Evolutionary conservation across 2,888 invertebrate genomes (phyloP).

Genomic region (Temnothorax unifasciatus): DNA sequence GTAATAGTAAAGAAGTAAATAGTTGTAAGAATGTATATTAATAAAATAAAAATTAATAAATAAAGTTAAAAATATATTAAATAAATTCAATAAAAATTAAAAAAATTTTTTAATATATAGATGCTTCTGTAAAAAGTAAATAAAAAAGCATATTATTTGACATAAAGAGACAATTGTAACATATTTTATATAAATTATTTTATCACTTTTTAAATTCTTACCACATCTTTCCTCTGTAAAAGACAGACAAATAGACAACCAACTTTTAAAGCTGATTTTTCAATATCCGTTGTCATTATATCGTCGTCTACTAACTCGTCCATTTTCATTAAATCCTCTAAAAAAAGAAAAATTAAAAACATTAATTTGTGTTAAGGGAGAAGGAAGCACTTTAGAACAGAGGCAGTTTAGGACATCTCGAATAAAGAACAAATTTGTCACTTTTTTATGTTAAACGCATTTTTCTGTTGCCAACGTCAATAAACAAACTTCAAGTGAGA

Average conservation of each 20-base stretch:
- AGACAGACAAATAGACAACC: conserved; percentile 29
- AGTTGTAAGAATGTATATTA: neutral
- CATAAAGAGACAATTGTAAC: neutral
- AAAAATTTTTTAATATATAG: neutral
- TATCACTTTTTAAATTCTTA: neutral
- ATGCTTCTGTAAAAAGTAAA: neutral
- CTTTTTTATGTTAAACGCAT: too few species aligned
- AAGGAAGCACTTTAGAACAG: too few species aligned
- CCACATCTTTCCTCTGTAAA: conserved; percentile 6
- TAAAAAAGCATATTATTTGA: neutral
- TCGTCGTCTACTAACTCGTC: neutral
- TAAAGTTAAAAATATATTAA: neutral
- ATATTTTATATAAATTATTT: conserved; percentile 7
- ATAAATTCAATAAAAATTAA: neutral
- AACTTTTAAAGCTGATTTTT: conserved; percentile 1
- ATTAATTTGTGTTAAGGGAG: neutral
- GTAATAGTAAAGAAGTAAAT: neutral
- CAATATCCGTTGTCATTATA: neutral
- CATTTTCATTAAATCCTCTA: conserved; percentile 12
- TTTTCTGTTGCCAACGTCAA: too few species aligned
- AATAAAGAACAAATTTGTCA: too few species aligned
- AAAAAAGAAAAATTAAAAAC: neutral
- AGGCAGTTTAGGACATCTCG: too few species aligned
- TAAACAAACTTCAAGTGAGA: too few species aligned
- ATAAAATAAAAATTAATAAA: neutral